Evolutionary conservation across 2,888 invertebrate species (phyloP), one percentile per base, ranked within the genome.

Genomic region (Rhodophaea formosa): DNA sequence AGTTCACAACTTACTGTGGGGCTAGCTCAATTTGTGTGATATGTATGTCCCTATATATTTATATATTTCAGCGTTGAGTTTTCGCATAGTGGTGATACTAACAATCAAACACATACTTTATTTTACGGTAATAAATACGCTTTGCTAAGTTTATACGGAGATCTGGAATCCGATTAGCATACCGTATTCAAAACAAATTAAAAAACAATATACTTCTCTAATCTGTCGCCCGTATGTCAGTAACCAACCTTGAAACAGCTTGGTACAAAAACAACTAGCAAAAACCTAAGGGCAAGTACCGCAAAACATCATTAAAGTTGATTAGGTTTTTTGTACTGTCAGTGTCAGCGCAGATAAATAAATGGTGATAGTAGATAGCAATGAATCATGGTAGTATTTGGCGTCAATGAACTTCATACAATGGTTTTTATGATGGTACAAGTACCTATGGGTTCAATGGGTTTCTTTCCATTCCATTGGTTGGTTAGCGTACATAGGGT

Each of bases 221-320:
- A 10, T 15, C 17, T n/a, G 0, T 43, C 65, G 65, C 56, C 64
- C 62, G 65, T 69, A 59, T 68, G 70, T 68, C 54, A 62, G 61
- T 60, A 69, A 70, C 66, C 60, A 77, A 68, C 71, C 73, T 77
- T 74, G 69, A 68, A 73, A 62, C 61, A 61, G 29, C 30, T 62
- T 66, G 57, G 64, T 67, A 63, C 58, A 74, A 77, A 77, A 83
- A 79, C 71, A 59, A 59, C 45, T 63, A 60, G 77, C 78, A 83
- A 82, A 85, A 85, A 84, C 61, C 62, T 75, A 77, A 79, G 77
- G 78, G 82, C 75, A 75, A 68, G 75, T 72, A 71, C 70, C 78
- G 72, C 76, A 79, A 77, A 79, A 76, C 79, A 74, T 77, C 74
- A 77, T 79, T 74, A 72, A 72, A 72, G 82, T 81, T 80, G 79